phyloP scores from a whole-genome alignment of 2,888 invertebrate species.

The Nephrotoma guestfalica region DNA sequence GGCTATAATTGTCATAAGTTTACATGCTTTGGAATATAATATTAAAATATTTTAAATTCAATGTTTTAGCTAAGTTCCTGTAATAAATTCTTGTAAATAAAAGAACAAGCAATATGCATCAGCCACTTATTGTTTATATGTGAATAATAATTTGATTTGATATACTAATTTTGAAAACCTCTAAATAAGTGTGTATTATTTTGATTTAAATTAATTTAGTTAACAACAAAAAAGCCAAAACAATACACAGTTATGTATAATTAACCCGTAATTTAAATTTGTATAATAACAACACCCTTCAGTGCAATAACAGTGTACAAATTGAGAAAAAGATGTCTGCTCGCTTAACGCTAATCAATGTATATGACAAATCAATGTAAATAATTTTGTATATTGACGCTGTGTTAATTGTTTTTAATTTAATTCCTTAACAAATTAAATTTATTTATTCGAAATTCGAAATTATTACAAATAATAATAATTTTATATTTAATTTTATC shows the following conservation, averaged over 20 bases:
- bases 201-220: too few species aligned
- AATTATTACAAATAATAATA: background rate
- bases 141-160: background rate
- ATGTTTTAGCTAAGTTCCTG: background rate
- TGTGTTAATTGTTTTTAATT: background rate
- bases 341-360: background rate
- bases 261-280: background rate
- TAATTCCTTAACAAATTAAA: background rate
- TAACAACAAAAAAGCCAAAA: too few species aligned
- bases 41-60: background rate
- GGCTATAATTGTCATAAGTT: background rate
- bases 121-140: background rate
- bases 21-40: background rate
- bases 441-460: background rate
- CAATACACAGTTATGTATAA: too few species aligned
- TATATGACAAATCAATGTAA: background rate
- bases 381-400: background rate
- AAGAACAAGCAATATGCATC: background rate
- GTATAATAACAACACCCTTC: background rate
- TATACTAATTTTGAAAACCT: background rate
- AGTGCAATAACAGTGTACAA: background rate
- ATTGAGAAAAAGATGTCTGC: background rate
- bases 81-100: background rate
- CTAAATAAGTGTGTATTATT: too few species aligned
- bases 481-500: slow-evolving; percentile 1